A percentile compares a stretch with the other conserved stretches of the same genome.
Evolutionary conservation across 2,113 vertebrate species (phyloP).

Genomic region (Nothoprocta pentlandii): DNA sequence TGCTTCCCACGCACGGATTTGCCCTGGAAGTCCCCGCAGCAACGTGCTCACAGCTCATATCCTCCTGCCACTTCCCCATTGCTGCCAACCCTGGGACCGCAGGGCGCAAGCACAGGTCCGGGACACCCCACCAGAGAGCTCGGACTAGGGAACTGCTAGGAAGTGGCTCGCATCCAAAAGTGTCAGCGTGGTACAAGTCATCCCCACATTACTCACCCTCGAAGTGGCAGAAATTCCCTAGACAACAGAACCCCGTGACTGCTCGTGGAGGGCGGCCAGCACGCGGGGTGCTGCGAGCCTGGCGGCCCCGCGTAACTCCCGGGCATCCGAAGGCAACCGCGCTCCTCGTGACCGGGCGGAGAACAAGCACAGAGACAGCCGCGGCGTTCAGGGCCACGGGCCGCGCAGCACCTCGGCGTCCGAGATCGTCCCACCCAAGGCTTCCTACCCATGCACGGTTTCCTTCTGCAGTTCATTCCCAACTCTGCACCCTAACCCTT

Average conservation of each 20-base stretch:
- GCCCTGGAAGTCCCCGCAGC: background rate
- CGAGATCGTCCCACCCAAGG: accelerated
- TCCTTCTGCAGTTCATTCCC: accelerated
- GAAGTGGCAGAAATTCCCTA: background rate
- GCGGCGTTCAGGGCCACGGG: accelerated
- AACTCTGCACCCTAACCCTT: background rate
- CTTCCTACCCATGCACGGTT: background rate
- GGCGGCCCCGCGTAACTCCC: background rate
- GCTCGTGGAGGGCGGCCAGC: background rate
- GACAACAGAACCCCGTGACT: background rate
- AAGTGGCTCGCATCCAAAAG: background rate
- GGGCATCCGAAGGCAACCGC: background rate
- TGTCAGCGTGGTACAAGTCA: background rate
- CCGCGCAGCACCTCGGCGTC: accelerated
- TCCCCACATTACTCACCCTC: background rate
- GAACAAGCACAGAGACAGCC: background rate
- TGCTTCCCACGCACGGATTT: background rate
- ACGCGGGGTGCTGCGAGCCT: slow-evolving; percentile 13
- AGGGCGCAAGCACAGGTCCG: background rate
- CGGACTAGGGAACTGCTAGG: background rate
- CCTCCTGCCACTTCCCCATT: background rate
- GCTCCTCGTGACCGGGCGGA: background rate
- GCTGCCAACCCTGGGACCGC: background rate
- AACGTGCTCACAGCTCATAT: background rate
- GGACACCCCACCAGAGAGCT: background rate